Base-by-base conservation (phyloP, 2,888 invertebrate species). In the Metalampra italica region DNA sequence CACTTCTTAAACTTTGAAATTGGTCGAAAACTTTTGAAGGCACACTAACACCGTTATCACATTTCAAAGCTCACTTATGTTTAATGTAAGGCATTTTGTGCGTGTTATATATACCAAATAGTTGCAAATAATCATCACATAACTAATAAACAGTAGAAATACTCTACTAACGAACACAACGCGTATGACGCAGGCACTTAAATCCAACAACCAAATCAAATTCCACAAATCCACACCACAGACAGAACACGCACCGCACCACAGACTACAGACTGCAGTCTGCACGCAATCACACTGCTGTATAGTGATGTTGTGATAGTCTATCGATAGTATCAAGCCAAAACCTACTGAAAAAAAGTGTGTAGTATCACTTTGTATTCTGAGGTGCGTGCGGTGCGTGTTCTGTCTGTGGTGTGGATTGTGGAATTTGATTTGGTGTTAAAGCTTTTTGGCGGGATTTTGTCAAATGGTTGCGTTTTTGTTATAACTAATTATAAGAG, bases 11-110 rank as follows among this genome's bases (percentile, higher is more conserved):
- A 71, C 60, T 71, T 68, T 59, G 59, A 70, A 74, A 71, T 74
- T 73, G 56, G 62, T 66, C 66, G 75, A 76, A 79, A 82, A 81
- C 79, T 82, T 80, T 78, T 74, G 58, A 74, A 76, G 70, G 73
- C 75, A 80, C 75, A 64, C 59, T n/a, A 63, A 57, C 62, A 66
- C 70, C 57, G 60, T 59, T 60, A 66, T 63, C 66, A 66, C 66
- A 61, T 57, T 57, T 56, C 53, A 51, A 51, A 55, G 50, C 52
- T 52, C 50, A 51, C 51, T 45, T 36, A 43, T 12, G 57, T 67
- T 63, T 54, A 60, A 43, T 50, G 55, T 64, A 64, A 55, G 49
- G 41, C 13, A 46, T 44, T 44, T 43, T 30, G 45, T 43, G 34
- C 11, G 12, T 37, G 12, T 34, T 37, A 43, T 39, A 45, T 39